Conservation (phyloP, 2,113 vertebrate genomes). For the Anarrhichthys ocellatus region DNA sequence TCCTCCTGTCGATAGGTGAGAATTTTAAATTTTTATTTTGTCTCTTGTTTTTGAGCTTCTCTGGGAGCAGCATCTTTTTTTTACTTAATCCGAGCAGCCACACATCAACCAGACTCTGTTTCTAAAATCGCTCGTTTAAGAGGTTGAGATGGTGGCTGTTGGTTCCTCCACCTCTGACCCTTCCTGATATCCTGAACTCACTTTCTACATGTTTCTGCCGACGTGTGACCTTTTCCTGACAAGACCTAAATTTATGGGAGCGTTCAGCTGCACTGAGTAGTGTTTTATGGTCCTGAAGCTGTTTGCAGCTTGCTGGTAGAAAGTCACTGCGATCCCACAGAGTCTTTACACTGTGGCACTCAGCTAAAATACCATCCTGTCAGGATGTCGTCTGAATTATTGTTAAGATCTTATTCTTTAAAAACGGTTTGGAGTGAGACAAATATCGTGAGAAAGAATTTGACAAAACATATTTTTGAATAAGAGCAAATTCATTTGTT, state of each 20-base stretch:
- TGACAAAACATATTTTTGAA: not conserved
- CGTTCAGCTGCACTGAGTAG: not conserved
- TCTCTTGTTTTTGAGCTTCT: not conserved
- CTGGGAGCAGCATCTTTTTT: constrained; percentile 48
- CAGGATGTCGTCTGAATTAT: not conserved
- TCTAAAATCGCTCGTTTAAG: not conserved
- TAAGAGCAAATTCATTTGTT: not conserved
- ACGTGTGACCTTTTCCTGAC: constrained; percentile 54
- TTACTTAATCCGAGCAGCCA: not conserved
- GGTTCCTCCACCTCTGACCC: constrained; percentile 24
- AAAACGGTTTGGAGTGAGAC: rapidly evolving
- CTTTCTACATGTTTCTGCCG: constrained; percentile 33
- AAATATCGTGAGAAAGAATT: not conserved
- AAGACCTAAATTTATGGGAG: constrained; percentile 28
- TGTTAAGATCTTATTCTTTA: not conserved
- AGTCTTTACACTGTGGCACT: not conserved
- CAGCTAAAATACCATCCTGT: not conserved
- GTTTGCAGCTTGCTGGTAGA: not conserved
- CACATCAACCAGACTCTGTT: not conserved
- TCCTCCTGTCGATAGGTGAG: constrained; percentile 87
- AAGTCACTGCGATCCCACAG: not conserved
- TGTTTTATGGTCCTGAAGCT: constrained; percentile 1
- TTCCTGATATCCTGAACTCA: not conserved
- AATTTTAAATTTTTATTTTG: constrained; percentile 34
- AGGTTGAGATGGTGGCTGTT: not conserved